Evolutionary conservation across 1,140 invertebrate genomes (phyloP).

Genomic region (Drosophila ogumai): DNA sequence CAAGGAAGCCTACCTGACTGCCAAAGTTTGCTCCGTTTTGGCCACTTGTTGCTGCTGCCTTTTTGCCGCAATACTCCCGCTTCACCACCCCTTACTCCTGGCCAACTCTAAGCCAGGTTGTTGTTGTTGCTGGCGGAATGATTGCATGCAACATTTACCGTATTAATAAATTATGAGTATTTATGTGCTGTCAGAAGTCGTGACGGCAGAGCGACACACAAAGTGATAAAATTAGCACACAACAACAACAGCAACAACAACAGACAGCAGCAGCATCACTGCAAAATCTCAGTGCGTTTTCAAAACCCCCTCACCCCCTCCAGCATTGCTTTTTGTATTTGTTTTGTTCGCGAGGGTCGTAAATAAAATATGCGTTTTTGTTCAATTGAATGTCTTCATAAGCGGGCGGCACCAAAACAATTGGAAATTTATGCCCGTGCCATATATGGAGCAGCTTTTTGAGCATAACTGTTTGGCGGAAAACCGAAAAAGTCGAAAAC

Average conservation of each 20-base stretch:
- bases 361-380: slow-evolving; percentile 76
- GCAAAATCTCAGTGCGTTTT: slow-evolving; percentile 69
- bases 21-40: slow-evolving; percentile 32
- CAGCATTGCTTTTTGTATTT: slow-evolving; percentile 32
- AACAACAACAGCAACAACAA: slow-evolving; percentile 22
- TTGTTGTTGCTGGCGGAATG: slow-evolving; percentile 64
- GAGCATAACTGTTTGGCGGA: slow-evolving; percentile 70
- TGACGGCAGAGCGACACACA: slow-evolving; percentile 84
- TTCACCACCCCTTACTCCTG: too few species aligned
- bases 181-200: slow-evolving; percentile 84
- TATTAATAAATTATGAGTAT: slow-evolving; percentile 85
- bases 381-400: slow-evolving; percentile 79
- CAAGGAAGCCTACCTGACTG: neutral
- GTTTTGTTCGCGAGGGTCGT: slow-evolving; percentile 72
- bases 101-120: slow-evolving; percentile 20
- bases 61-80: neutral
- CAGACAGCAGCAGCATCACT: slow-evolving; percentile 30
- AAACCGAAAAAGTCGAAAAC: slow-evolving; percentile 49
- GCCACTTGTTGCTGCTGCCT: slow-evolving; percentile 44
- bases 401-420: slow-evolving; percentile 75
- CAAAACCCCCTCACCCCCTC: neutral
- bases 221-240: slow-evolving; percentile 85
- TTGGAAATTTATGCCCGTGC: slow-evolving; percentile 77
- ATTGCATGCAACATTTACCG: slow-evolving; percentile 84
- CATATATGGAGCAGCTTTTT: slow-evolving; percentile 65